Base-by-base conservation (phyloP, 2,113 vertebrate species). In the Psittacula cyanocephala region DNA sequence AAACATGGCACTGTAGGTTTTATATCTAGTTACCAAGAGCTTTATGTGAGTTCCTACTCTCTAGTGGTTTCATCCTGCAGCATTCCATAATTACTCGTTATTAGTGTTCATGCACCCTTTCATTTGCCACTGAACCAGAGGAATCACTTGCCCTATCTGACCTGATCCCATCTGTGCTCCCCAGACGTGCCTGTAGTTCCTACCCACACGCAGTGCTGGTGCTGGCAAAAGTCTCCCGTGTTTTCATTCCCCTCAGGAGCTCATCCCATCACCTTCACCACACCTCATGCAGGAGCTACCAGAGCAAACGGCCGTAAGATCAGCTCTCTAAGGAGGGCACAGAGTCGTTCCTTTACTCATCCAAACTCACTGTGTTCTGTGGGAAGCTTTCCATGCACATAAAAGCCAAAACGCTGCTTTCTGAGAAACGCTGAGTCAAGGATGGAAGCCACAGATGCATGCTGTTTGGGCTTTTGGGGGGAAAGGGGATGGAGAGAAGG, bases 241-340 rank as follows among this genome's bases (percentile, higher is more conserved):
- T 37, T 83, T 71, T 46, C 46, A 29, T 62, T 39, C 35, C 31
- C 1, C 68, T n/a, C 5, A 6, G 71, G 68, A 75, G 50, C n/a
- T 68, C 18, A 5, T 31, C 55, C 62, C 18, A 2, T 46, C 28
- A 1, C 27, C 49, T 20, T 44, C 33, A 5, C 25, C 37, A 43
- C 71, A 11, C 47, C 37, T 76, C 4, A 0, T 13, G 1, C 59
- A 11, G 41, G n/a, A 60, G 14, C 46, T 63, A 1, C 17, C 14
- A 3, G 23, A 33, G 55, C 35, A 28, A 39, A 15, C 0, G 19
- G 39, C 50, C 9, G 0, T 15, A 17, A 75, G 55, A n/a, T 15
- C 0, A 0, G 9, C 46, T 53, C 23, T 24, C 29, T 44, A 7
- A 39, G 72, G 47, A 60, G 35, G 13, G 46, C 39, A 23, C 14